Base-by-base conservation (phyloP, 2,888 invertebrate species). In the Syrista parreyssii region DNA sequence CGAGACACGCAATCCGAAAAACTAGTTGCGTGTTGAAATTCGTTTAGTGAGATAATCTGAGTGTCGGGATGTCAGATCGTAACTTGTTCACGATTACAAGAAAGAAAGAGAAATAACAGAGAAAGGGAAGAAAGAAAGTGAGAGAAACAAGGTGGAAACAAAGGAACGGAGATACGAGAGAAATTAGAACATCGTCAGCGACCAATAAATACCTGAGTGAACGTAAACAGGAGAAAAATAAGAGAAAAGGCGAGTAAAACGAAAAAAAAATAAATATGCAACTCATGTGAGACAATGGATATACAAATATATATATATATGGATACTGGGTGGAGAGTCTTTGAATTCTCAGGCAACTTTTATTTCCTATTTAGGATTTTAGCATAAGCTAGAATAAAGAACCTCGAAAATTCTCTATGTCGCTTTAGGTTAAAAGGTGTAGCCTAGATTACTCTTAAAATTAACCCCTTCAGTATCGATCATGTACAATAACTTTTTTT, bases 31-130 rank as follows among this genome's bases (percentile, higher is more conserved):
- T 12, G 12, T 32, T 33, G 31, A 71, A 32, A 71, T 15, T 31
- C 71, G 71, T 32, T 69, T 23, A 71, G 31, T 12, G 32, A 71
- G 9, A 31, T 71, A 71, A 71, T 76, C 81, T 82, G 78, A 82
- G 78, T 85, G 86, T 86, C 86, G 83, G 84, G 86, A 87, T 87
- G 86, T 86, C 87, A 86, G 85, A 85, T 78, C 68, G 78, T 55
- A 23, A 23, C 55, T 55, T 55, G 9, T 23, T 55, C 2, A 55
- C 55, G 55, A 55, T 55, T 55, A 23, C 23, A 15, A 55, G 76
- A 82, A 82, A 83, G 74, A 80, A 83, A 82, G 74, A 82, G 75
- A 85, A 78, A 36, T 73, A 79, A 84, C 79, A 82, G 77, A 74
- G 76, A 76, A 80, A 83, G 82, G 79, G 77, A 81, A 82, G 81